A percentile compares a stretch with the other conserved stretches of the same genome.
phyloP scores from a whole-genome alignment of 1,140 invertebrate species.

The Lucilia sericata region DNA sequence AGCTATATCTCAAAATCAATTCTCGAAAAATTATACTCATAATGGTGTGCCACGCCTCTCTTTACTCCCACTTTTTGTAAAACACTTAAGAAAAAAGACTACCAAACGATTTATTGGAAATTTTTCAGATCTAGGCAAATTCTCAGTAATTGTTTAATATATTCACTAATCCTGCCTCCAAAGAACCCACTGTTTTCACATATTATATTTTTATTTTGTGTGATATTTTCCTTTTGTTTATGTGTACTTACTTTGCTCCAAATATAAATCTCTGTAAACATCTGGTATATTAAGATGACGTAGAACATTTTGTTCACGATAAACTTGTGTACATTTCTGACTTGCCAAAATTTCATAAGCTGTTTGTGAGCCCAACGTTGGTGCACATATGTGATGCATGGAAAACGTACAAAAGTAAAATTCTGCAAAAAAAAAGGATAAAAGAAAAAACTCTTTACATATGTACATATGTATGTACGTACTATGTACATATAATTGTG shows the following conservation, averaged over 20 bases:
- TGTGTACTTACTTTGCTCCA: conserved; percentile 59
- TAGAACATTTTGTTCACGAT: conserved; percentile 60
- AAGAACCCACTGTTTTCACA: neutral
- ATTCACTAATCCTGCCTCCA: too few relatives aligned
- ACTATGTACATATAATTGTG: too few relatives aligned
- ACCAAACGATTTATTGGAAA: too few relatives aligned
- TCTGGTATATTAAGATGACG: conserved; percentile 54
- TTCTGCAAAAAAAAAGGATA: conserved; percentile 46
- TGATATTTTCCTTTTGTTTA: neutral
- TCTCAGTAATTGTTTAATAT: too few relatives aligned
- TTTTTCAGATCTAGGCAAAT: too few relatives aligned
- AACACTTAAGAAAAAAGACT: too few relatives aligned
- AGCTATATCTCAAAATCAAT: too few relatives aligned
- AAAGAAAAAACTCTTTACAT: neutral
- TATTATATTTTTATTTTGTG: neutral
- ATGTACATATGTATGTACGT: too few relatives aligned
- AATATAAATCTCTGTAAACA: conserved; percentile 58
- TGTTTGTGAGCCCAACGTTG: conserved; percentile 48
- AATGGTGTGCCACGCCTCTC: too few relatives aligned
- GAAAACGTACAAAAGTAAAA: conserved; percentile 60
- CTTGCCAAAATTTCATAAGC: conserved; percentile 57
- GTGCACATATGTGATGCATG: conserved; percentile 59
- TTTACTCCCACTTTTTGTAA: too few relatives aligned
- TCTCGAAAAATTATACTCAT: too few relatives aligned
- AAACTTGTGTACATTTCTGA: conserved; percentile 56